phyloP scores from a whole-genome alignment of 2,888 invertebrate genomes.

The Tinea pellionella region DNA sequence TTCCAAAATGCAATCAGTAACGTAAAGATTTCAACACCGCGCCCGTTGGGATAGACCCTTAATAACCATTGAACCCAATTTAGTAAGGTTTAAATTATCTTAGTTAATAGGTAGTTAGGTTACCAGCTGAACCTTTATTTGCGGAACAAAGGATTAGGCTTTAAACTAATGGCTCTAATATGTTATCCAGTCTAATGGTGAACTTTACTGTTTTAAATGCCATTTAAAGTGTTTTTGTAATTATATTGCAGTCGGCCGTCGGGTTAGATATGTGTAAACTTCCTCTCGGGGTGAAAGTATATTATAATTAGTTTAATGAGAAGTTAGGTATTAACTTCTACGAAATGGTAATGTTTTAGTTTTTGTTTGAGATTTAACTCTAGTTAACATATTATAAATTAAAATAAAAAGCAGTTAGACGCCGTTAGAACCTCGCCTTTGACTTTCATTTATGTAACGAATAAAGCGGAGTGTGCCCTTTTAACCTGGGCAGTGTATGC shows the following conservation, averaged over 20 bases:
- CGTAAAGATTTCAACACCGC: too few species aligned
- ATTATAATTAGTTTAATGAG: neutral
- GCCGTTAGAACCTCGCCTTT: too few species aligned
- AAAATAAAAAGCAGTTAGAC: too few species aligned
- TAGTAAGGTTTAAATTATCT: neutral
- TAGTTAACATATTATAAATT: too few species aligned
- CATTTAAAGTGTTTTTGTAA: neutral
- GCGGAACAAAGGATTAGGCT: conserved; percentile 6
- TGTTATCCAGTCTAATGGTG: neutral
- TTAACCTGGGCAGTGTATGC: too few species aligned
- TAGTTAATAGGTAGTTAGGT: neutral
- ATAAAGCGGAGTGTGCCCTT: too few species aligned
- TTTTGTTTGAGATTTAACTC: too few species aligned
- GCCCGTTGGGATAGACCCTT: too few species aligned
- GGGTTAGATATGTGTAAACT: neutral
- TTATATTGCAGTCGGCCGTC: neutral
- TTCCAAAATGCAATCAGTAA: too few species aligned
- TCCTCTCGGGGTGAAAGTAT: neutral
- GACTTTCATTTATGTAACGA: too few species aligned
- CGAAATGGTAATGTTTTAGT: too few species aligned
- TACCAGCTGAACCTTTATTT: neutral
- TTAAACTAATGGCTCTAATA: neutral
- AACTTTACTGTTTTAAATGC: neutral
- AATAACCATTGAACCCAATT: too few species aligned
- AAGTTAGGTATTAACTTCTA: neutral